phyloP scores from a whole-genome alignment of 2,797 vertebrate genomes.

The Anableps anableps region DNA sequence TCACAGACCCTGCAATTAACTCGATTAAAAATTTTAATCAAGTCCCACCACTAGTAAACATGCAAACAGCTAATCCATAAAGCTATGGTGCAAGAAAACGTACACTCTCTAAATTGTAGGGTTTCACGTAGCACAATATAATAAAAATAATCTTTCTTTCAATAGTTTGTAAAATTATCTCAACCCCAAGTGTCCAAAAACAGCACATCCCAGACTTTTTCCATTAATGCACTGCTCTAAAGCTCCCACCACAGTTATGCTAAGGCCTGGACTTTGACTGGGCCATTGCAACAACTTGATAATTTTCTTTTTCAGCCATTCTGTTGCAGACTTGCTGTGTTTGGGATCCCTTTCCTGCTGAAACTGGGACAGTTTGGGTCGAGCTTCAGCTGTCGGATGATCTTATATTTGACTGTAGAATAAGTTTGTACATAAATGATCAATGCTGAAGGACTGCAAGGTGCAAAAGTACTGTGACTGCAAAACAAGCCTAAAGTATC shows the following conservation, averaged over 20 bases:
- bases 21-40: neutral
- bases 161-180: neutral
- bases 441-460: no score
- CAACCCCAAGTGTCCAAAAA: neutral
- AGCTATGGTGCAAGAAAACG: neutral
- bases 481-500: no score
- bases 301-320: neutral
- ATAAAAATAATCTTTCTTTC: neutral
- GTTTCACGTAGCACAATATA: neutral
- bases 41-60: neutral
- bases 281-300: neutral
- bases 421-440: no score
- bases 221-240: neutral
- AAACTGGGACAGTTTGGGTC: no score
- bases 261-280: neutral
- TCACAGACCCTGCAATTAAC: neutral
- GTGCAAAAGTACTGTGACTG: no score
- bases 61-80: neutral
- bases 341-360: no score
- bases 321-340: neutral
- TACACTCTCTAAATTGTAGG: neutral
- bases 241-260: neutral
- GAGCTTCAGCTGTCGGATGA: no score
- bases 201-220: neutral
- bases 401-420: no score